These are phyloP conservation scores for Trichechus manatus DNA, from an alignment of 2,113 vertebrate genomes.

Conservation along the genomic window DNA sequence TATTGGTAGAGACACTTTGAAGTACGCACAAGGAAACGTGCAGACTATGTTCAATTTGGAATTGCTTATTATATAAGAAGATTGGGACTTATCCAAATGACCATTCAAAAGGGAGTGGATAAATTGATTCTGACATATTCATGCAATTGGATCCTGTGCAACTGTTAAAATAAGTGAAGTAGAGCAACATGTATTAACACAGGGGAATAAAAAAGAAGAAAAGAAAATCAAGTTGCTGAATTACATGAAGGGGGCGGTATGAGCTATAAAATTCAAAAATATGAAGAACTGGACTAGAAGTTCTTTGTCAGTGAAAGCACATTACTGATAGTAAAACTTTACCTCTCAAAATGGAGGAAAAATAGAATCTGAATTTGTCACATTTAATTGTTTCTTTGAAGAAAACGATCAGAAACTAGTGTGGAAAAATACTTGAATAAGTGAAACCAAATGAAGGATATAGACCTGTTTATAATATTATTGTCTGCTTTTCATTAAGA, in stretches of 20 bases:
- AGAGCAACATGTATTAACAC: not conserved
- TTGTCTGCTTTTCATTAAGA: not conserved
- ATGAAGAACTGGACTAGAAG: not conserved
- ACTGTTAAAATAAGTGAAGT: not conserved
- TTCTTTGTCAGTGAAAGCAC: not conserved
- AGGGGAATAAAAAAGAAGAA: not conserved
- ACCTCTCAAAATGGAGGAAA: not conserved
- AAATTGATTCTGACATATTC: not conserved
- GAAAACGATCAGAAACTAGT: not conserved
- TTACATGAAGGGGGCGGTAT: not conserved
- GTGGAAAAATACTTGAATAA: not conserved
- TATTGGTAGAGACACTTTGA: not conserved
- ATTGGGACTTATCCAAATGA: not conserved
- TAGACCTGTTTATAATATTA: not conserved
- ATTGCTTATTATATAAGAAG: constrained; percentile 29
- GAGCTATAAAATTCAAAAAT: not conserved
- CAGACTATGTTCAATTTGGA: not conserved
- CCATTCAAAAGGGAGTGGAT: not conserved
- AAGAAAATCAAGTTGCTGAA: not conserved
- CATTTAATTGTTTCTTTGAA: not conserved
- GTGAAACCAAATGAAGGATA: not conserved
- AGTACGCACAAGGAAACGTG: not conserved
- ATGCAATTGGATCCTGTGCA: not conserved
- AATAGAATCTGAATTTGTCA: not conserved
- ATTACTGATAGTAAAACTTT: not conserved